Evolutionary conservation across 2,797 vertebrate species (phyloP), one percentile per base, ranked within the genome.

Genomic region (Babyrousa celebensis): DNA sequence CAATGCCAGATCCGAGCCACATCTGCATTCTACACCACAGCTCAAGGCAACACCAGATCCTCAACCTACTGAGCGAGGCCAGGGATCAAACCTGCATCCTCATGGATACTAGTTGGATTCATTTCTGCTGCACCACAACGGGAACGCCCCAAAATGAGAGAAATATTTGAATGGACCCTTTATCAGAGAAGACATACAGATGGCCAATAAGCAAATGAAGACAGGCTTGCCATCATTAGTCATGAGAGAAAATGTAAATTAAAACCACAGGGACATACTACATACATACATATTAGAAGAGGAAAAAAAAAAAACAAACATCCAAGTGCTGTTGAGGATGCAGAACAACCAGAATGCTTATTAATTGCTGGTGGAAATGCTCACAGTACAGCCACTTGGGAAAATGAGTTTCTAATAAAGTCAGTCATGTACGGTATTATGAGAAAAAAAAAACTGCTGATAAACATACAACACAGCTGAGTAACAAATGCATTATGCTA

Each of bases 341-440:
- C 63, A 88, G 11, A 83, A 52, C 40, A 7, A 75, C 63, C 40
- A 48, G 52, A 68, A 83, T 18, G 67, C n/a, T 48, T 54, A n/a
- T 6, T 52, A 27, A 43, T 1, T 67, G 23, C 79, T 12, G 25
- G 8, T n/a, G 8, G 18, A 43, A 87, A 72, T 48, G 29, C 23
- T 89, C 88, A 63, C 18, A 16, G 52, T 16, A 75, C 17, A 65
- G 23, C 63, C 63, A 70, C 43, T 43, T 78, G 68, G 58, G 82
- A 90, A 96, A 75, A 29, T 6, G 15, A 94, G 16, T 62, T 85
- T 43, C 54, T 78, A 85, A 71, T 71, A 32, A 78, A 85, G 43
- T 62, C 60, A 70, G 36, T 29, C 27, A 70, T 65, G 25, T 1
- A 43, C 54, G 71, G 58, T 32, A 32, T 14, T 52, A 25, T 29